Evolutionary conservation across 2,797 vertebrate genomes (phyloP), one percentile per base, ranked within the genome.

Genomic region (Hippopotamyrus pictus): DNA sequence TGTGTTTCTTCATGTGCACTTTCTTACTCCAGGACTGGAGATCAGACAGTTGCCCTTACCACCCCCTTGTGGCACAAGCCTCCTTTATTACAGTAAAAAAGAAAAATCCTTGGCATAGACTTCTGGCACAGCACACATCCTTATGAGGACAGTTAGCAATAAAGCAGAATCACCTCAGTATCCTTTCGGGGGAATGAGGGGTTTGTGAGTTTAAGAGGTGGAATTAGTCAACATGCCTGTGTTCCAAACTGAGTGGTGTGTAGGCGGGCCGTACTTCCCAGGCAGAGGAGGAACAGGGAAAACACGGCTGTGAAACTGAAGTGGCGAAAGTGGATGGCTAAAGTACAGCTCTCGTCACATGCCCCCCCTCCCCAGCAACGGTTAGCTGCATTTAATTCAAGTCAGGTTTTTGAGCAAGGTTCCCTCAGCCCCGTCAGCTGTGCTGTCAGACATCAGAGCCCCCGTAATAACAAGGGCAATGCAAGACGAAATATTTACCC

Each of bases 1-100:
- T 89, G 84, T 90, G 89, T 90, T 89, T 65, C 69, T 89, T 73
- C 51, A 37, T 46, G 7, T 82, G 59, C 11, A 29, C n/a, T 59
- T 44, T 82, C 9, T 44, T 44, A 14, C 19, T 88, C 11, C 22
- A 89, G 91, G 87, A 69, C 65, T 33, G 46, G 22, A 69, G 17
- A 86, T 5, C 48, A 87, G 50, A 89, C 48, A 53, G 62, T 50
- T 88, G 51, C 14, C 46, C 89, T 65, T 88, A 50, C 14, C 89
- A 87, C 69, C 86, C 86, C 86, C 85, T 89, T 57, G 69, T 82
- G 86, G 89, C 25, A 62, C 41, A 88, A 33, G 65, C 6, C 73
- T 22, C 73, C 19, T 88, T 88, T 89, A 82, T 44, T 87, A 57
- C 37, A 87, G 50, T 7, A 76, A 37, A 37, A 33, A 33, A 86